Evolutionary conservation across 1,140 invertebrate species (phyloP).

Genomic region (Charaxes varanes): DNA sequence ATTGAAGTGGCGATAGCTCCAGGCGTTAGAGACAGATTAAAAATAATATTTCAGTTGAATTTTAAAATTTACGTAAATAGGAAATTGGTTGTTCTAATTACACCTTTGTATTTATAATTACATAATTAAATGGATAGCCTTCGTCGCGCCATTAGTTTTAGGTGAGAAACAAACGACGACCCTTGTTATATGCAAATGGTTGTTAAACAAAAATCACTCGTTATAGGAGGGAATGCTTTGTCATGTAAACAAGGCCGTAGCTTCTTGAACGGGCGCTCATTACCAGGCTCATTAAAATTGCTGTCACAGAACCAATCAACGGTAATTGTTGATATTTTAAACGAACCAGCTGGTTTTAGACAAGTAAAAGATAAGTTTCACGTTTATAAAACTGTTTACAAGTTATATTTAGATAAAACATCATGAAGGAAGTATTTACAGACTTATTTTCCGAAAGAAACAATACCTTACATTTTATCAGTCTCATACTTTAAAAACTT

Average conservation of each 20-base stretch:
- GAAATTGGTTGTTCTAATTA: slow-evolving; percentile 1
- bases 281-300: slow-evolving; percentile 9
- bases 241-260: not conserved
- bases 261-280: slow-evolving; percentile 2
- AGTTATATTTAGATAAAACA: no score
- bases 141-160: slow-evolving; percentile 20
- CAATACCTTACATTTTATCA: no score
- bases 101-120: slow-evolving; percentile 21
- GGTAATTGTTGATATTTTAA: slow-evolving; percentile 10
- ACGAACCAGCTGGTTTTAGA: slow-evolving; percentile 1
- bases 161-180: slow-evolving; percentile 9
- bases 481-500: no score
- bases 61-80: no score
- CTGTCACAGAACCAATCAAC: slow-evolving; percentile 8
- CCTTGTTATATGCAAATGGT: slow-evolving; percentile 17
- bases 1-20: no score
- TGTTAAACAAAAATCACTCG: slow-evolving; percentile 9
- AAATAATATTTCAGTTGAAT: no score
- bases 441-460: no score
- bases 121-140: slow-evolving; percentile 15
- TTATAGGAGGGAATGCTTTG: slow-evolving; percentile 6
- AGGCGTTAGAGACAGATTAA: no score
- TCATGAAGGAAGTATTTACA: no score
- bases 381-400: not conserved
- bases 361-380: not conserved